phyloP scores from a whole-genome alignment of 2,113 vertebrate genomes.

The Malurus elegans region DNA sequence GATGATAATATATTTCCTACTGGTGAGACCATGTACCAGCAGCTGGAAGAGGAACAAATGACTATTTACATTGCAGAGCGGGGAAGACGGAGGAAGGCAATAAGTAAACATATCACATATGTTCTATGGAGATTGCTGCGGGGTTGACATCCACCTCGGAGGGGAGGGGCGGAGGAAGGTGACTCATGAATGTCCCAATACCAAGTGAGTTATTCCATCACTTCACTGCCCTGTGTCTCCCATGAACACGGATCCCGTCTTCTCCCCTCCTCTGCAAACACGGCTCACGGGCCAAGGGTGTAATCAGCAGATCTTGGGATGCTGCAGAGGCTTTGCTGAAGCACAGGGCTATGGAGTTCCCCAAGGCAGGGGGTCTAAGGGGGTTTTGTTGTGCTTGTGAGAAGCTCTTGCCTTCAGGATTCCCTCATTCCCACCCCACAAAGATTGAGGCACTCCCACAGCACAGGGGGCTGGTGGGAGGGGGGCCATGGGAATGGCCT shows the following conservation, averaged over 20 bases:
- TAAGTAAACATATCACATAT: conserved; percentile 58
- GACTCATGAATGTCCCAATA: conserved; percentile 53
- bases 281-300: not conserved
- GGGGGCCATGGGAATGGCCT: not conserved
- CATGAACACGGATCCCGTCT: not conserved
- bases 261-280: not conserved
- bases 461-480: accelerated
- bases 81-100: conserved; percentile 56
- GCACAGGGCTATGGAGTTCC: not conserved
- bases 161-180: conserved; percentile 53
- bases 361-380: accelerated
- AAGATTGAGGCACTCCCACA: not conserved
- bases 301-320: not conserved
- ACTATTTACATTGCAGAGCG: conserved; percentile 53
- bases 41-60: conserved; percentile 62
- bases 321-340: not conserved
- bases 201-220: conserved; percentile 55
- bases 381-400: not conserved
- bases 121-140: not conserved
- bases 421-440: not conserved
- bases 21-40: conserved; percentile 63
- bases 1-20: conserved; percentile 69
- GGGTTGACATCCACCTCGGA: conserved; percentile 42
- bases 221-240: conserved; percentile 23
- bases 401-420: not conserved